A percentile compares a stretch with the other conserved stretches of the same genome.
Evolutionary conservation across 2,797 vertebrate genomes (phyloP).

Genomic region (Pipistrellus pygmaeus): DNA sequence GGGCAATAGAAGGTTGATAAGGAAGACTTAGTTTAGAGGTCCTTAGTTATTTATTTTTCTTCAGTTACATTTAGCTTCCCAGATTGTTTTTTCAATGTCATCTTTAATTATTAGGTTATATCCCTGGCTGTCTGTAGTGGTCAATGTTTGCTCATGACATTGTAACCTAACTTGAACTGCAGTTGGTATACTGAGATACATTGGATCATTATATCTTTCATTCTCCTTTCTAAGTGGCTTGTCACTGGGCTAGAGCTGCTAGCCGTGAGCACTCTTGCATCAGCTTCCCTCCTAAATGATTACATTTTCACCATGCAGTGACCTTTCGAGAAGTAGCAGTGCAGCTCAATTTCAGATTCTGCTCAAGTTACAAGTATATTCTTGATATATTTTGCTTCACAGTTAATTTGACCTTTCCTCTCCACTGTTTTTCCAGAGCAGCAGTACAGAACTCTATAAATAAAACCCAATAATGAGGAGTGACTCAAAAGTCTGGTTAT

Average conservation of each 20-base stretch:
- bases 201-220: slow-evolving; percentile 4
- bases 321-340: slow-evolving; percentile 33
- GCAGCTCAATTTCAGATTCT: slow-evolving; percentile 58
- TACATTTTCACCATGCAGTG: not conserved
- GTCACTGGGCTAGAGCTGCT: not conserved
- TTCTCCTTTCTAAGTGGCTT: slow-evolving; percentile 38
- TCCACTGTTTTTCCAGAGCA: slow-evolving; percentile 10
- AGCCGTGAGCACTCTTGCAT: not conserved
- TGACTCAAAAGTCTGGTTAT: slow-evolving; percentile 65
- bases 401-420: slow-evolving; percentile 58
- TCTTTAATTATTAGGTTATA: not conserved
- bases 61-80: not conserved
- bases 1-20: not conserved
- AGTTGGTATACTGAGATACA: not conserved
- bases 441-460: slow-evolving; percentile 26
- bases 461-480: slow-evolving; percentile 45
- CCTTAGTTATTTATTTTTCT: slow-evolving; percentile 24
- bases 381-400: slow-evolving; percentile 46
- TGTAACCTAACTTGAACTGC: not conserved
- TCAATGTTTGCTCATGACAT: not conserved
- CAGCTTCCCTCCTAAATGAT: slow-evolving; percentile 48
- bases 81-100: slow-evolving; percentile 7
- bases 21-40: not conserved
- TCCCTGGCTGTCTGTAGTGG: not conserved
- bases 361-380: slow-evolving; percentile 63